Base-by-base conservation (phyloP, 2,888 invertebrate species). In the Drosophila algonquin region DNA sequence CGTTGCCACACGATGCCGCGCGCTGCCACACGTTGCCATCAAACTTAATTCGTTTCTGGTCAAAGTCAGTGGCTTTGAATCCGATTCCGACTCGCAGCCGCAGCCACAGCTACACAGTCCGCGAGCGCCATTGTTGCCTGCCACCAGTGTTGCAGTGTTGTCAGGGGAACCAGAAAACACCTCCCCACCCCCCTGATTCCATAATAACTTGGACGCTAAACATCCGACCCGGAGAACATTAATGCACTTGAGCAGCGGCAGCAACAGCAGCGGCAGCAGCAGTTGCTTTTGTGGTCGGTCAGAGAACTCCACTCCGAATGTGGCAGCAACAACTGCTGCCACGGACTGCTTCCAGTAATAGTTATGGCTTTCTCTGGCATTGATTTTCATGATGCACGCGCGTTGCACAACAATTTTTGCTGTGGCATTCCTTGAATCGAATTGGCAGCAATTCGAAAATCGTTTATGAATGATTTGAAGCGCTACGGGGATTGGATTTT, bases 191-290 rank as follows among this genome's bases (percentile, higher is more conserved):
- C 46, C 6, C 7, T 30, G 52, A 7, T n/a, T 3, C 46, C 50
- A 14, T 67, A 59, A 73, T 65, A 84, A 70, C 64, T 63, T 62
- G 65, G 85, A 79, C 80, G 75, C 63, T 75, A 76, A 63, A 77
- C 74, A 51, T 27, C 7, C 79, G 79, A 18, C 56, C 46, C 51
- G 27, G 14, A 46, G 45, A 18, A 32, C 76, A 68, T 72, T 84
- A 74, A 81, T 73, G 51, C 61, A 58, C 57, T 60, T 59, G 48
- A 57, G 61, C 53, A 68, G 45, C 58, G 51, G 40, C 18, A n/a
- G n/a, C n/a, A n/a, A n/a, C 46, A 59, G 14, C 59, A 62, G 40
- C 62, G 54, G 35, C 65, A 56, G 56, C 68, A 63, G 63, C 71
- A 62, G 44, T 60, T 57, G 53, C 40, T 40, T 40, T 40, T 40